Evolutionary conservation across 2,113 vertebrate species (phyloP), one percentile per base, ranked within the genome.

Genomic region (Pterocles gutturalis): DNA sequence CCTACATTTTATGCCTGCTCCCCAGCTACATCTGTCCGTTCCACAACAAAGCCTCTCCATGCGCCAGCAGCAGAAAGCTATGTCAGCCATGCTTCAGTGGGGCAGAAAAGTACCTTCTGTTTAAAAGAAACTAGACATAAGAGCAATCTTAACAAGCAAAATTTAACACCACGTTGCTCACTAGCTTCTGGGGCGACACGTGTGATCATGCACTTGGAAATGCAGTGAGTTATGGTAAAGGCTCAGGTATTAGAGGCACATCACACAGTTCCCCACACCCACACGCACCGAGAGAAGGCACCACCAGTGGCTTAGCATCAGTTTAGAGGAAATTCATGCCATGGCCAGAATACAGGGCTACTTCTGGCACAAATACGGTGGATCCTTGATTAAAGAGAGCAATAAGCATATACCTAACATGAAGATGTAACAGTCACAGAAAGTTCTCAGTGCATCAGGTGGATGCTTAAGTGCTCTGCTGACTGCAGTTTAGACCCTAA

Each of bases 51-150:
- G 53, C 53, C 81, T 29, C 61, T 65, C 48, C 2, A 0, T 18
- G 25, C 3, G 5, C 77, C 76, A 86, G 60, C 76, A 84, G 80
- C 77, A 89, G 83, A 81, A 89, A 77, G 33, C 65, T 82, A 3
- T 9, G 70, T 57, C 93, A 96, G 81, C 70, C 73, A 3, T 87
- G 89, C 87, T 96, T 91, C 91, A 83, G 31, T 28, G 84, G 89
- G 89, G 66, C 77, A 96, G 69, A 82, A 82, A 94, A 95, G 53
- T 25, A 83, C 73, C 77, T 91, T 96, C 96, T 96, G 81, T 87
- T 94, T 82, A 67, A 89, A 89, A 89, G 33, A 64, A 95, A 57
- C 5, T 38, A 25, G 46, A 87, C 53, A 48, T 36, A 24, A 62
- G 67, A 69, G n/a, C 45, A 38, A 76, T 38, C 54, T 64, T 73